A percentile compares a stretch with the other conserved stretches of the same genome.
Evolutionary conservation across 2,888 invertebrate genomes (phyloP).

Genomic region (Drosophila buzzatii): DNA sequence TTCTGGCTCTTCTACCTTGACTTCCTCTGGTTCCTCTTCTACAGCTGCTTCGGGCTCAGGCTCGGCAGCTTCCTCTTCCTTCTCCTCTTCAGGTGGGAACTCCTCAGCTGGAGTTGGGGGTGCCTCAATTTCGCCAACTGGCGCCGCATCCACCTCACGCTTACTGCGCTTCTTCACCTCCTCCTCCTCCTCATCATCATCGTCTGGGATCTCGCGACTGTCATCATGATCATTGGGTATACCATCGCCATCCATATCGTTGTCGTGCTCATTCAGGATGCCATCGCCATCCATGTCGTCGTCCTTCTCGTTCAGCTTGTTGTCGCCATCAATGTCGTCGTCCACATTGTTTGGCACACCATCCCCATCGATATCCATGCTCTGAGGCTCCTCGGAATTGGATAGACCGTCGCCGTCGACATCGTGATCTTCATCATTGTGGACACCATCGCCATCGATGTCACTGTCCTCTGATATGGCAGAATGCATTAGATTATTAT

Average conservation of each 20-base stretch:
- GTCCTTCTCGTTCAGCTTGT: conserved; percentile 83
- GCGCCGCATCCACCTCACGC: conserved; percentile 82
- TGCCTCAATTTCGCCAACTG: conserved; percentile 51
- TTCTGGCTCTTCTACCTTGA: conserved; percentile 13
- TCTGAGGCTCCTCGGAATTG: conserved; percentile 64
- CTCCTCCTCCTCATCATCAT: conserved; percentile 69
- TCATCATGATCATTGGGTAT: conserved; percentile 73
- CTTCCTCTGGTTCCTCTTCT: conserved; percentile 7
- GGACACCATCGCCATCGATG: conserved; percentile 85
- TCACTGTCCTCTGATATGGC: conserved; percentile 81
- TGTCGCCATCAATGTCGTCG: conserved; percentile 84
- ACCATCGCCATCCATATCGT: conserved; percentile 71
- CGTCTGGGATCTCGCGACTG: conserved; percentile 62
- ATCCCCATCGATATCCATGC: conserved; percentile 67
- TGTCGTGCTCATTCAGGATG: conserved; percentile 79
- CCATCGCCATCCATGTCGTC: conserved; percentile 84
- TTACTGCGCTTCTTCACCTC: conserved; percentile 84
- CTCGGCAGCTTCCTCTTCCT: conserved; percentile 65
- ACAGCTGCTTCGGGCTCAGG: conserved; percentile 75
- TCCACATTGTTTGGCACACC: conserved; percentile 63
- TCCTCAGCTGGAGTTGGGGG: conserved; percentile 73
- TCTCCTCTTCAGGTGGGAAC: conserved; percentile 67
- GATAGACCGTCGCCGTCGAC: conserved; percentile 67
- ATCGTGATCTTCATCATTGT: conserved; percentile 72
- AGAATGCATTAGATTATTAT: not conserved